These are phyloP conservation scores for Camponotus fellah DNA, from an alignment of 2,888 invertebrate species.

Conservation along the genomic window DNA sequence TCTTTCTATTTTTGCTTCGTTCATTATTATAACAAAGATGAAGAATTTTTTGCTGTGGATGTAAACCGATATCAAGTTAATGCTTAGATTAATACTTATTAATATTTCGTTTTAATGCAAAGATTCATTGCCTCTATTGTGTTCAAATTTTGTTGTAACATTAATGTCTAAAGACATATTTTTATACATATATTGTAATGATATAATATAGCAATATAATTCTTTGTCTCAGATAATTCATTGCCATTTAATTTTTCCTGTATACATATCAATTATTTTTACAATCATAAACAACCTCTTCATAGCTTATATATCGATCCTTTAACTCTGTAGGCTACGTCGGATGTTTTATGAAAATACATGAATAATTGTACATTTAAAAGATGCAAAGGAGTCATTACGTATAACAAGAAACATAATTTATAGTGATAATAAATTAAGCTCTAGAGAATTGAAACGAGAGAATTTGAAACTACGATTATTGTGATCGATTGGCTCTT, in stretches of 20 bases:
- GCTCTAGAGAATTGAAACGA: constrained; percentile 43
- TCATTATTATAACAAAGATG: constrained; percentile 1
- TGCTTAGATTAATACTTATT: constrained; percentile 32
- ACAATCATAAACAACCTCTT: neutral
- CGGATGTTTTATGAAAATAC: constrained; percentile 27
- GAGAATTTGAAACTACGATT: constrained; percentile 45
- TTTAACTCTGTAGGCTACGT: constrained; percentile 25
- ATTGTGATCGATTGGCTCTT: constrained; percentile 35
- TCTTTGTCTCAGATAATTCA: constrained; percentile 37
- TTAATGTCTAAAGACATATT: constrained; percentile 51
- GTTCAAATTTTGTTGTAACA: constrained; percentile 51
- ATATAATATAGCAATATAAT: constrained; percentile 50
- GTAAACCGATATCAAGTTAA: constrained; percentile 17
- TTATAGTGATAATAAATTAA: constrained; percentile 1
- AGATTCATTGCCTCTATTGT: constrained; percentile 51
- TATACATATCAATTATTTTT: constrained; percentile 28
- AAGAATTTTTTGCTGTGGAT: neutral
- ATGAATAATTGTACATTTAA: constrained; percentile 23
- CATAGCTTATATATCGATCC: constrained; percentile 6
- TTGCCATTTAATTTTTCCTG: constrained; percentile 47
- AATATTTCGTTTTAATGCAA: constrained; percentile 49
- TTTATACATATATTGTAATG: constrained; percentile 54
- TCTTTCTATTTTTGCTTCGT: constrained; percentile 2
- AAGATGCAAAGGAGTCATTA: constrained; percentile 70
- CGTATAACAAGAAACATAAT: constrained; percentile 22